A percentile compares a stretch with the other conserved stretches of the same genome.
These are phyloP conservation scores for Mesoligia furuncula DNA, from an alignment of 2,888 invertebrate genomes.

Conservation along the genomic window DNA sequence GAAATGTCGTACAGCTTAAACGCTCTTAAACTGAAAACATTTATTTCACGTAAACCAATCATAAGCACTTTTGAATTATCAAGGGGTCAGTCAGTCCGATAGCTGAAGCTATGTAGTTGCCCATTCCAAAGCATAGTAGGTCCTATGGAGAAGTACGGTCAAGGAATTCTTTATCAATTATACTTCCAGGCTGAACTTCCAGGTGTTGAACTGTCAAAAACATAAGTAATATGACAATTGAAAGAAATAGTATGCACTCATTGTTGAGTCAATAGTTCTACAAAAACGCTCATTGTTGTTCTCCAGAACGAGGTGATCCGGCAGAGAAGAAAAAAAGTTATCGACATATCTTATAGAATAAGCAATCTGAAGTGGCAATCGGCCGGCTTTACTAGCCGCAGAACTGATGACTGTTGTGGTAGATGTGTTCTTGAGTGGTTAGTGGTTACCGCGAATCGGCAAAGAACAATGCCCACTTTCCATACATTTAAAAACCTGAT, in stretches of 20 bases:
- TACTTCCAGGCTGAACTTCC: background rate
- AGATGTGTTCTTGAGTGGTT: no score
- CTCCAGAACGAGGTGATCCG: no score
- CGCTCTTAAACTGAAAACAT: background rate
- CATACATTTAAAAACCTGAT: no score
- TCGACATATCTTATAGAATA: no score
- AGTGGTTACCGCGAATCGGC: no score
- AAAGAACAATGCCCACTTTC: no score
- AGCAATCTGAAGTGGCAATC: no score
- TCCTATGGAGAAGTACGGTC: no score
- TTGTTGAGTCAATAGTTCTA: background rate
- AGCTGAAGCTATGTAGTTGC: background rate
- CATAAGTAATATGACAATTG: background rate
- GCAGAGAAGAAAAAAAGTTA: no score
- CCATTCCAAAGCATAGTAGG: background rate
- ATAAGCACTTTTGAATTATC: background rate
- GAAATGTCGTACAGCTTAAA: no score
- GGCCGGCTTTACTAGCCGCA: no score
- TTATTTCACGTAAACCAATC: background rate
- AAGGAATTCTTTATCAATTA: background rate
- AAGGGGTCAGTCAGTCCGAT: background rate
- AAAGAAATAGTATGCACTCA: background rate
- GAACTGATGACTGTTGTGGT: no score
- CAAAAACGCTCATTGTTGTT: background rate
- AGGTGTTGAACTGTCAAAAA: background rate